Conservation (phyloP, 2,797 vertebrate genomes). For the Danionella dracula region DNA sequence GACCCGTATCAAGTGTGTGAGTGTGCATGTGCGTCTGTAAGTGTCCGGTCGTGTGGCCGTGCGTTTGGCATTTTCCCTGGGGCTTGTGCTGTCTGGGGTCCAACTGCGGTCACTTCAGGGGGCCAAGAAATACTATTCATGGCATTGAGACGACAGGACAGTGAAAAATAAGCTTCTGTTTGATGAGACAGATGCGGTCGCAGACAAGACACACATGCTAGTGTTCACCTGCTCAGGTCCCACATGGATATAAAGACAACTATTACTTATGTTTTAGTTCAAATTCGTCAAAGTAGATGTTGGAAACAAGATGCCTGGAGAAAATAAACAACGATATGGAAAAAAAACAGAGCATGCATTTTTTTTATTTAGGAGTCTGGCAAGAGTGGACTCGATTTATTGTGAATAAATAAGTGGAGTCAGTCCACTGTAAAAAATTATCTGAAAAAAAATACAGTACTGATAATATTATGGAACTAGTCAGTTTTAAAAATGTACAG, state of each 20-base stretch:
- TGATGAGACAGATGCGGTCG: constrained; percentile 36
- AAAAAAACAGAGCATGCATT: too few species aligned
- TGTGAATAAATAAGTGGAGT: too few species aligned
- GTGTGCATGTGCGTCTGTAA: constrained; percentile 55
- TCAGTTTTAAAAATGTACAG: too few species aligned
- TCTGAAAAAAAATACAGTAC: too few species aligned
- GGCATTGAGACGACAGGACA: constrained; percentile 26
- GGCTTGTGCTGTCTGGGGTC: constrained; percentile 59
- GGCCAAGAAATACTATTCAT: constrained; percentile 55
- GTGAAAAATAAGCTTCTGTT: constrained; percentile 2
- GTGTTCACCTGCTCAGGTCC: constrained; percentile 40
- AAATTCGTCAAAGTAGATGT: too few species aligned
- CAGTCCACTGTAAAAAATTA: too few species aligned
- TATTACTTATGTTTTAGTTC: too few species aligned
- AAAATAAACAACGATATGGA: too few species aligned
- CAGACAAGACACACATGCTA: background rate
- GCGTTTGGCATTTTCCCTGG: constrained; percentile 47
- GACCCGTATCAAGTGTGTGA: constrained; percentile 63
- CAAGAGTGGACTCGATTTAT: too few species aligned
- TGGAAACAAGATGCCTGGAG: too few species aligned
- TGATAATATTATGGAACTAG: too few species aligned
- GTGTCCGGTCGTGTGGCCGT: constrained; percentile 6
- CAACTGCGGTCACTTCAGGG: constrained; percentile 11
- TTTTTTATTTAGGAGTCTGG: too few species aligned
- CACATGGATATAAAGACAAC: background rate